phyloP scores from a whole-genome alignment of 2,888 invertebrate genomes.

The Argyresthia albistria region DNA sequence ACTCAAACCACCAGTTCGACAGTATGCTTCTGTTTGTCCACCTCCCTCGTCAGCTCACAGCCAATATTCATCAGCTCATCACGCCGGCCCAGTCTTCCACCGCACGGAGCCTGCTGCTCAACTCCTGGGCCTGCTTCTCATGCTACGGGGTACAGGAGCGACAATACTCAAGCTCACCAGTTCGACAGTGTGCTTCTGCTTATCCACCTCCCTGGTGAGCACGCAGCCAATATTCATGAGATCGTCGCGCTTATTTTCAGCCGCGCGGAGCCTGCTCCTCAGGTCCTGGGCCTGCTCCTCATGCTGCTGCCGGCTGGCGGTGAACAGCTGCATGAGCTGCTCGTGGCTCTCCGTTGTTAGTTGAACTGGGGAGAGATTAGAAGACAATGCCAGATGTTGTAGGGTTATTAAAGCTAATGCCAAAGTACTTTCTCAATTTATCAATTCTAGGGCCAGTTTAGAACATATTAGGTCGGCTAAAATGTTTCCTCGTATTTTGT shows the following conservation, averaged over 20 bases:
- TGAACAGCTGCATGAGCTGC: constrained; percentile 20
- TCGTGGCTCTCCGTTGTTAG: constrained; percentile 21
- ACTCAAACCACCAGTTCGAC: too few relatives aligned
- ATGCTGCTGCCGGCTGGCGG: constrained; percentile 19
- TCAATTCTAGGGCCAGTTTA: too few relatives aligned
- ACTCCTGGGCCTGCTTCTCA: constrained; percentile 19
- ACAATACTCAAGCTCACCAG: constrained; percentile 19
- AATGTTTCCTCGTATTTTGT: too few relatives aligned
- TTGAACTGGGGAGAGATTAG: constrained; percentile 17
- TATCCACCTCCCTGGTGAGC: constrained; percentile 17
- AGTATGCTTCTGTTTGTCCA: too few relatives aligned
- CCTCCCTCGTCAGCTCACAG: constrained; percentile 13
- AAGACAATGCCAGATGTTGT: too few relatives aligned
- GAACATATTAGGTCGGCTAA: too few relatives aligned
- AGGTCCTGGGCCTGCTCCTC: constrained; percentile 19
- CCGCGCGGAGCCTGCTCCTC: constrained; percentile 13
- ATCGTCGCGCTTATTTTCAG: constrained; percentile 15
- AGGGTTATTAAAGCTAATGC: too few relatives aligned
- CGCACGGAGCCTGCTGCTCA: constrained; percentile 13
- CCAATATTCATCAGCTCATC: constrained; percentile 16
- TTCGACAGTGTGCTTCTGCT: constrained; percentile 14
- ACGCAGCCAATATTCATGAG: constrained; percentile 16
- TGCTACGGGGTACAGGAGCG: too few relatives aligned
- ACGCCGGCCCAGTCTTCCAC: constrained; percentile 11
- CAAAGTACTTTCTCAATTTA: too few relatives aligned